These are phyloP conservation scores for Ursus arctos DNA, from an alignment of 2,113 vertebrate species.

Conservation along the genomic window DNA sequence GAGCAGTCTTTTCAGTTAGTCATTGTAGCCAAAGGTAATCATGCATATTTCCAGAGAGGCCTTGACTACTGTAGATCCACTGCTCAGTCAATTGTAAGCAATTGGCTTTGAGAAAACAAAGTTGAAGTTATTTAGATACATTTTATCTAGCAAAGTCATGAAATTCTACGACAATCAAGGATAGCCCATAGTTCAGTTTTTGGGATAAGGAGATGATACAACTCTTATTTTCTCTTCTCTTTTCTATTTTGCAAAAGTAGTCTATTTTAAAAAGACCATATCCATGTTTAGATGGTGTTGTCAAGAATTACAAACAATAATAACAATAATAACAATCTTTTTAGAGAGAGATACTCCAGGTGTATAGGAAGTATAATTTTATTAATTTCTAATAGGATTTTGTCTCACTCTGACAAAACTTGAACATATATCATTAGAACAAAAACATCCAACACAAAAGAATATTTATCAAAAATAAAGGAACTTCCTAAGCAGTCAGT, in stretches of 20 bases:
- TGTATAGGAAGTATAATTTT: not conserved
- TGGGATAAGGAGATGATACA: not conserved
- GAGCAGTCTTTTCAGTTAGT: not conserved
- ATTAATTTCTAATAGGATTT: not conserved
- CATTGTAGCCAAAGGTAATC: not conserved
- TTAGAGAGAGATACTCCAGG: not conserved
- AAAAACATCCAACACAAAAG: not conserved
- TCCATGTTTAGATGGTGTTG: not conserved
- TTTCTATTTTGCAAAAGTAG: not conserved
- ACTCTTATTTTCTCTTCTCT: not conserved
- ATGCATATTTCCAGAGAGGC: not conserved
- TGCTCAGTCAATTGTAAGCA: not conserved
- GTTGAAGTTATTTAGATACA: not conserved
- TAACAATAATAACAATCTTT: not conserved
- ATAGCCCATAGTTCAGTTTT: not conserved
- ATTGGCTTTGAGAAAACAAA: constrained; percentile 21
- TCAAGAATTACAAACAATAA: not conserved
- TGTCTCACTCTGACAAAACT: not conserved
- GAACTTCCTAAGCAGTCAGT: not conserved
- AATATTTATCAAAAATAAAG: not conserved
- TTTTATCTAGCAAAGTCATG: not conserved
- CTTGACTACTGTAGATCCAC: not conserved
- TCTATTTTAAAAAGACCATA: not conserved
- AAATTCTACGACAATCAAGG: not conserved
- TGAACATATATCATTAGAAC: not conserved